Percentiles rank a stretch among this genome's conserved stretches.
These are phyloP conservation scores for Danio tinwini DNA, from an alignment of 2,797 vertebrate genomes.

Conservation along the genomic window DNA sequence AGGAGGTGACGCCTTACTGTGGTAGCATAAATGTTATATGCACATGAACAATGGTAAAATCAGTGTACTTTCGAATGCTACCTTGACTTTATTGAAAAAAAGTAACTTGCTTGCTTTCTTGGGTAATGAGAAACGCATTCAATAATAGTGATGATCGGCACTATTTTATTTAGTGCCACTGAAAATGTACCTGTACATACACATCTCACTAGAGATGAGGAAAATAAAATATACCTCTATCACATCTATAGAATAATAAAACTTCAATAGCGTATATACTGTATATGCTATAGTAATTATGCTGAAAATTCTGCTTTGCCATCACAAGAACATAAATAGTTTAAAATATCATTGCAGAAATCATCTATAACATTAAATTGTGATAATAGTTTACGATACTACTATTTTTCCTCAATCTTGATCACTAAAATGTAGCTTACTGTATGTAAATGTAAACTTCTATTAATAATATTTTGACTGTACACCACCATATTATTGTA, in stretches of 20 bases:
- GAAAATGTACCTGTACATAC: background rate
- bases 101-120: background rate
- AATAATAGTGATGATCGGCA: background rate
- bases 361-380: background rate
- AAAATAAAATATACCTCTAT: background rate
- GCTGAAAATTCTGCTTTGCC: background rate
- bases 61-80: background rate
- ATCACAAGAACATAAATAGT: background rate
- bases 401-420: background rate
- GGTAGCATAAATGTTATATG: background rate
- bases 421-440: background rate
- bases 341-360: background rate
- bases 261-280: background rate
- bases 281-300: too few species aligned
- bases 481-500: too few species aligned
- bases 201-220: background rate
- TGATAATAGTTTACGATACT: background rate
- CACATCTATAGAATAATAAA: background rate
- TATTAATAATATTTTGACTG: too few species aligned
- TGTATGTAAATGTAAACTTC: too few species aligned
- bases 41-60: conserved; percentile 20
- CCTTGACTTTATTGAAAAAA: conserved; percentile 28
- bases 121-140: background rate
- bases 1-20: background rate
- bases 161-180: background rate